Evolutionary conservation across 2,797 vertebrate species (phyloP).

Genomic region (Varecia variegata): DNA sequence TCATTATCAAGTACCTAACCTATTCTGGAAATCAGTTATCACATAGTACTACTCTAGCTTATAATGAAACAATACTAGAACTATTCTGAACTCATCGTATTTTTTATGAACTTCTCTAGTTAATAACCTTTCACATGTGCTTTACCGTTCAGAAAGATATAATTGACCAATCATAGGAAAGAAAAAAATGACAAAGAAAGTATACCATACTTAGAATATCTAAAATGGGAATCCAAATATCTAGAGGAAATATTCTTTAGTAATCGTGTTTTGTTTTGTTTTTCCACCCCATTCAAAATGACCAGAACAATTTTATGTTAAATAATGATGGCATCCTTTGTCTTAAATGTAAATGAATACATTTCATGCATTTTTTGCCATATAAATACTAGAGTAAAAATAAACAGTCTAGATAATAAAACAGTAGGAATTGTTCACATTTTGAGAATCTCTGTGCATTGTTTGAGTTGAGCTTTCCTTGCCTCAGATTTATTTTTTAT

Average conservation of each 20-base stretch:
- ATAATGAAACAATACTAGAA: slow-evolving; percentile 40
- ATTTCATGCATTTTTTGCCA: neutral
- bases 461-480: neutral
- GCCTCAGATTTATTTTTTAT: neutral
- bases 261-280: neutral
- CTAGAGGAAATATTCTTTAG: neutral
- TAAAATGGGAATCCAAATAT: neutral
- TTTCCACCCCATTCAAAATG: neutral
- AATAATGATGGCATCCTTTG: neutral
- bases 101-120: neutral
- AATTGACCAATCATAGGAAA: neutral
- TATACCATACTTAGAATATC: neutral
- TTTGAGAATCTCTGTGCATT: neutral
- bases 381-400: neutral
- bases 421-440: neutral
- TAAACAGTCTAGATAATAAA: neutral
- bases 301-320: neutral
- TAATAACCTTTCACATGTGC: slow-evolving; percentile 23
- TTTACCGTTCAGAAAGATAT: neutral
- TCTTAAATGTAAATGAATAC: neutral
- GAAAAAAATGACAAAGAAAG: slow-evolving; percentile 44
- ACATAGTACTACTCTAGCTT: neutral
- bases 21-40: slow-evolving; percentile 27
- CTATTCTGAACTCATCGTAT: neutral
- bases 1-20: slow-evolving; percentile 45